Conservation (phyloP, 1,140 invertebrate species). For the Drosophila pseudoananassae region DNA sequence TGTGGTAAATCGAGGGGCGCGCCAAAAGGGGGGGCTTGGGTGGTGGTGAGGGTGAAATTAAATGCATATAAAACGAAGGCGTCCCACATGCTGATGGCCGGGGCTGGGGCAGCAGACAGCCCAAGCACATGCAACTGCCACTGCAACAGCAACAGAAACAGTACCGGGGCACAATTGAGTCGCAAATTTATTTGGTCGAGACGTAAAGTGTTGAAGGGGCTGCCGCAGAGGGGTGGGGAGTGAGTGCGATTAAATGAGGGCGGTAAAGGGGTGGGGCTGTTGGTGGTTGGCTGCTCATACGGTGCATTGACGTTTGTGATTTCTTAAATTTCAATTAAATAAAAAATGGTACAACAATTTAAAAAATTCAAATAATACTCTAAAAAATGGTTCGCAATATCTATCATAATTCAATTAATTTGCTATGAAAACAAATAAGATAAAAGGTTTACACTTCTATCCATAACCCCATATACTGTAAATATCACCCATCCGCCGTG, state of each 20-base stretch:
- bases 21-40: constrained; percentile 2
- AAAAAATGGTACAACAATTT: not conserved
- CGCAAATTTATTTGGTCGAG: constrained; percentile 73
- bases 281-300: constrained; percentile 13
- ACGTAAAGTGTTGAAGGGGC: constrained; percentile 28
- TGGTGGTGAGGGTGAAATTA: constrained; percentile 51
- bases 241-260: not conserved
- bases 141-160: constrained; percentile 15
- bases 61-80: constrained; percentile 76
- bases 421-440: too few species aligned
- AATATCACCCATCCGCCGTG: constrained; percentile 34
- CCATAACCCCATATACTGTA: constrained; percentile 1
- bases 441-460: too few species aligned
- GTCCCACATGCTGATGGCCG: constrained; percentile 59
- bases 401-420: too few species aligned
- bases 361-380: not conserved
- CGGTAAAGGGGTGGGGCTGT: constrained; percentile 17
- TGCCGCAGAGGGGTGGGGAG: not conserved
- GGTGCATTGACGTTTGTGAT: not conserved
- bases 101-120: constrained; percentile 47
- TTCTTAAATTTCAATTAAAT: not conserved
- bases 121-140: constrained; percentile 35
- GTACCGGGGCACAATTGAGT: constrained; percentile 63
- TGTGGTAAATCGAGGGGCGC: constrained; percentile 1
- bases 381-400: not conserved